Conservation (phyloP, 2,888 invertebrate genomes). For the Girardia tigrina region DNA sequence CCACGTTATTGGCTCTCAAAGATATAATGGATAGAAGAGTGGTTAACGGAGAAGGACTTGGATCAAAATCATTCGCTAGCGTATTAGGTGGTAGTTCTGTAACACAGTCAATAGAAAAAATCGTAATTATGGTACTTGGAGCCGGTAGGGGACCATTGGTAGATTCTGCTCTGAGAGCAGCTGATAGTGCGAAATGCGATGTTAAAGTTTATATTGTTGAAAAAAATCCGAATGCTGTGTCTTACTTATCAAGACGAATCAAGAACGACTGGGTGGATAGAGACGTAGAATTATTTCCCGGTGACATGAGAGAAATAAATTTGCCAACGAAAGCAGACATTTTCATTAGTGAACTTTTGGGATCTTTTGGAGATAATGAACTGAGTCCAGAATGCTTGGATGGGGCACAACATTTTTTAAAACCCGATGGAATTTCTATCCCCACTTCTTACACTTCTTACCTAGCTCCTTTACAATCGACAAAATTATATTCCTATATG, state of each 20-base stretch:
- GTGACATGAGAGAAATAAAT: slow-evolving; percentile 69
- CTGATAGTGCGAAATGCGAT: slow-evolving; percentile 53
- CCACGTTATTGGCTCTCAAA: slow-evolving; percentile 64
- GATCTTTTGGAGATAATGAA: slow-evolving; percentile 96
- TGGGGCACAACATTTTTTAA: slow-evolving; percentile 69
- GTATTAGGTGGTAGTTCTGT: not conserved
- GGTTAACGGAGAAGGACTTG: not conserved
- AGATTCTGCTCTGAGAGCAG: slow-evolving; percentile 69
- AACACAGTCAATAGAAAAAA: slow-evolving; percentile 39
- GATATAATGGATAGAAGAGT: slow-evolving; percentile 50
- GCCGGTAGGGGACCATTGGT: slow-evolving; percentile 90
- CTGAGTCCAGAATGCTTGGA: slow-evolving; percentile 92
- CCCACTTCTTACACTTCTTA: slow-evolving; percentile 76
- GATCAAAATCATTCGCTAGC: not conserved
- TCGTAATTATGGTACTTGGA: slow-evolving; percentile 72
- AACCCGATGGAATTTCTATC: slow-evolving; percentile 76
- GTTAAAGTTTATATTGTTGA: slow-evolving; percentile 83
- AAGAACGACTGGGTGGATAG: not conserved
- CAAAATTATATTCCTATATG: slow-evolving; percentile 57
- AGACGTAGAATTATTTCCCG: slow-evolving; percentile 57
- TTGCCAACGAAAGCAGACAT: slow-evolving; percentile 71
- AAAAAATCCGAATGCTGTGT: slow-evolving; percentile 86
- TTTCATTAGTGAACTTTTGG: slow-evolving; percentile 81
- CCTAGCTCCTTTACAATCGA: slow-evolving; percentile 77
- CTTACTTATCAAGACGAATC: slow-evolving; percentile 40